Percentiles rank a stretch among this genome's conserved stretches.
These are phyloP conservation scores for Drosophila setosimentum DNA, from an alignment of 2,888 invertebrate species.

Conservation along the genomic window DNA sequence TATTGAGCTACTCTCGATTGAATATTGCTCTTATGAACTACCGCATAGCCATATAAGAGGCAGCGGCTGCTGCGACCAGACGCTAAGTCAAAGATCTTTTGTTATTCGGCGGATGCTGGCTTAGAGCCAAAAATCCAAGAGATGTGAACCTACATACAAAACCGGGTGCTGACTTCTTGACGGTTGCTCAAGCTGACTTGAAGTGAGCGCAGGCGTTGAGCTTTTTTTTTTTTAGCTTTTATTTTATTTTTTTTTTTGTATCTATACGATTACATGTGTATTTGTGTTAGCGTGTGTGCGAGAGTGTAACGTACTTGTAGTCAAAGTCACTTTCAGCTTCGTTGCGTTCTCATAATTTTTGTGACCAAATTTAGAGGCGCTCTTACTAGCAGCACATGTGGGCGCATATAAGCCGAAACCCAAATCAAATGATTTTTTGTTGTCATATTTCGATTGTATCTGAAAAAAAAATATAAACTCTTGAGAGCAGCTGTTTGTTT, in stretches of 20 bases:
- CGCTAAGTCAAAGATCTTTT: slow-evolving; percentile 64
- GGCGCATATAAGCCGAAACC: slow-evolving; percentile 53
- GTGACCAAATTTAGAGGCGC: slow-evolving; percentile 75
- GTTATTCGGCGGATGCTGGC: slow-evolving; percentile 36
- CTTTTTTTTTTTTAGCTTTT: slow-evolving; percentile 32
- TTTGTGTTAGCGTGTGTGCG: slow-evolving; percentile 23
- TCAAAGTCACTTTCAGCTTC: slow-evolving; percentile 81
- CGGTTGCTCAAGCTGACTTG: slow-evolving; percentile 31
- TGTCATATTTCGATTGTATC: slow-evolving; percentile 58
- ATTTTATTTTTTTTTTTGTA: slow-evolving; percentile 22
- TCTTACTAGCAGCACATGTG: slow-evolving; percentile 55
- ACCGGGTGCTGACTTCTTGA: slow-evolving; percentile 62
- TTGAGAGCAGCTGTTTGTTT: slow-evolving; percentile 53
- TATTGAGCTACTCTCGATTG: slow-evolving; percentile 37
- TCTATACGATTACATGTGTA: slow-evolving; percentile 10
- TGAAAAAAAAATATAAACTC: slow-evolving; percentile 10
- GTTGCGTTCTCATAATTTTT: slow-evolving; percentile 75
- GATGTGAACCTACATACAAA: slow-evolving; percentile 56
- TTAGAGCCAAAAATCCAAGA: slow-evolving; percentile 40
- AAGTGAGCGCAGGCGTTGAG: slow-evolving; percentile 70
- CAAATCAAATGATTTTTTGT: slow-evolving; percentile 28
- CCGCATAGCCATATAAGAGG: slow-evolving; percentile 65
- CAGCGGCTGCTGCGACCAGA: slow-evolving; percentile 40
- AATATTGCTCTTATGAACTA: slow-evolving; percentile 51
- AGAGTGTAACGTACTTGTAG: slow-evolving; percentile 71